Evolutionary conservation across 2,113 vertebrate species (phyloP).

Genomic region (Mobula birostris): DNA sequence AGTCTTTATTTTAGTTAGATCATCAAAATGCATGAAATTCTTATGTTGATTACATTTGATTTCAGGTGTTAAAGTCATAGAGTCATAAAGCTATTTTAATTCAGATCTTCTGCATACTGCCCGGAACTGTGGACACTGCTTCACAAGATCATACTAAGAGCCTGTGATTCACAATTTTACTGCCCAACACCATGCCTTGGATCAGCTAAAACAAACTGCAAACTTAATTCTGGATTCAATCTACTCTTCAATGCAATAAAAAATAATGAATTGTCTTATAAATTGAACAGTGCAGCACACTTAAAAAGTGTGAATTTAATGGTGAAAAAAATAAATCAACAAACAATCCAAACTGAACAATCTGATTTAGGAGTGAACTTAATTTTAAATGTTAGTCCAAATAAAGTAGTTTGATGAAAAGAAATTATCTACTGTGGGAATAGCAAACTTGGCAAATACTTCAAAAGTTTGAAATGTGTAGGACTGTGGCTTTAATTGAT

Average conservation of each 20-base stretch:
- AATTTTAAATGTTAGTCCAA: conserved; percentile 19
- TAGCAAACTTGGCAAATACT: conserved; percentile 21
- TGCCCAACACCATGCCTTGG: not conserved
- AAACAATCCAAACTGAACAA: not conserved
- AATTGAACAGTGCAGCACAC: not conserved
- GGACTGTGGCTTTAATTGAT: conserved; percentile 19
- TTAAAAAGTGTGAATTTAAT: not conserved
- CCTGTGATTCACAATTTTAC: not conserved
- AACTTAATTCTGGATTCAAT: not conserved
- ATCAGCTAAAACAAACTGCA: not conserved
- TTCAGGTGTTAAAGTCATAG: not conserved
- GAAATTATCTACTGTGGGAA: not conserved
- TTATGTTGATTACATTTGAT: not conserved
- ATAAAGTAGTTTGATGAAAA: not conserved
- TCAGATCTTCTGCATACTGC: conserved; percentile 9
- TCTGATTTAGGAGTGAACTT: not conserved
- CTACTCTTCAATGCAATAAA: not conserved
- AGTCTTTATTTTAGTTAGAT: not conserved
- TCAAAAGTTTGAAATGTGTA: conserved; percentile 8
- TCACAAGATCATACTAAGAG: too few species aligned
- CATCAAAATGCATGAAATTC: not conserved
- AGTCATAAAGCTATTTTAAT: conserved; percentile 5
- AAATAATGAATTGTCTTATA: not conserved
- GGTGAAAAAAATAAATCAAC: not conserved
- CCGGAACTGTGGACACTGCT: not conserved